A percentile compares a stretch with the other conserved stretches of the same genome.
Evolutionary conservation across 2,888 invertebrate species (phyloP).

Genomic region (Drosophila nr. perissopoda): DNA sequence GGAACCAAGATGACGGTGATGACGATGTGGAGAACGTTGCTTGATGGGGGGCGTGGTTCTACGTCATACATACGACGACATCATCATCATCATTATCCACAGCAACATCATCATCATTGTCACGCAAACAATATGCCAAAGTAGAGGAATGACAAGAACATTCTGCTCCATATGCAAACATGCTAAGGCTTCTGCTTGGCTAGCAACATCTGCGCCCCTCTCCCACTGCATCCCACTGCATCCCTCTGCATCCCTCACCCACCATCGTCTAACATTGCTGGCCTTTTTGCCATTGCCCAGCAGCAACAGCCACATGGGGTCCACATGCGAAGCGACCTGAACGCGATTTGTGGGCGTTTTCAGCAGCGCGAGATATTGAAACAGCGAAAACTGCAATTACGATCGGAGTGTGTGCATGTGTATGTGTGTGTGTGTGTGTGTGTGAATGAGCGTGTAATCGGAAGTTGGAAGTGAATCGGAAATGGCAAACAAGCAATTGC

Average conservation of each 20-base stretch:
- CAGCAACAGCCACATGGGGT: slow-evolving; percentile 18
- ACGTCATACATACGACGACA: slow-evolving; percentile 10
- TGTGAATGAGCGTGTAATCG: slow-evolving; percentile 38
- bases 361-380: slow-evolving; percentile 44
- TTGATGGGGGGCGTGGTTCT: slow-evolving; percentile 23
- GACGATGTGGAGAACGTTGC: slow-evolving; percentile 28
- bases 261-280: neutral
- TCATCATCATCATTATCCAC: slow-evolving; percentile 9
- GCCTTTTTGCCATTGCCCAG: slow-evolving; percentile 15
- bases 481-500: slow-evolving; percentile 52
- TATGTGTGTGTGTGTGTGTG: slow-evolving; percentile 13
- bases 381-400: slow-evolving; percentile 58
- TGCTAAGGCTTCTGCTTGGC: slow-evolving; percentile 21
- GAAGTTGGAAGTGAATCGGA: slow-evolving; percentile 49
- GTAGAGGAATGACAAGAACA: slow-evolving; percentile 54
- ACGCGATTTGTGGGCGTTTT: slow-evolving; percentile 59
- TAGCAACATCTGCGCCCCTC: slow-evolving; percentile 11
- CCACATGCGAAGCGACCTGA: slow-evolving; percentile 30
- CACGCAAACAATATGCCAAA: slow-evolving; percentile 39
- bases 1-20: slow-evolving; percentile 20
- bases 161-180: slow-evolving; percentile 60
- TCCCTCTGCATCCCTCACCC: neutral
- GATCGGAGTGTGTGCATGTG: slow-evolving; percentile 30
- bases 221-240: neutral
- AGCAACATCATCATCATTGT: slow-evolving; percentile 12